Evolutionary conservation across 1,140 invertebrate genomes (phyloP).

Genomic region (Zaprionus ornatus): DNA sequence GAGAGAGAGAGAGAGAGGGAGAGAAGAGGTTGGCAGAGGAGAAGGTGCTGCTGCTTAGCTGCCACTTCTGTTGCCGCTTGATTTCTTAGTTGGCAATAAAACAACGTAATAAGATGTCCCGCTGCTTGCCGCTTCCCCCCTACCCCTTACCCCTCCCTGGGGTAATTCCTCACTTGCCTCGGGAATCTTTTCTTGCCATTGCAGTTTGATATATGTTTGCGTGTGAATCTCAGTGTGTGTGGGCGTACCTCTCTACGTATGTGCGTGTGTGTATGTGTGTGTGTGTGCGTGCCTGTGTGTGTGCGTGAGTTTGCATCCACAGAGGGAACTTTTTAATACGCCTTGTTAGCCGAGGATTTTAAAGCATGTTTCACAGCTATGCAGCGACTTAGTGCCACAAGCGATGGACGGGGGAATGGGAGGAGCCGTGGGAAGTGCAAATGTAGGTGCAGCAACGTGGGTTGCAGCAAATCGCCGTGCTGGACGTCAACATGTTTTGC

Average conservation of each 20-base stretch:
- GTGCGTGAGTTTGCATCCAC: conserved; percentile 43
- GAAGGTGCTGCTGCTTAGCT: conserved; percentile 22
- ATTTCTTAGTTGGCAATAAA: conserved; percentile 73
- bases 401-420: not conserved
- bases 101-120: conserved; percentile 78
- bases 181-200: conserved; percentile 49
- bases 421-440: not conserved
- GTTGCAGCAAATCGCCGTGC: conserved; percentile 12
- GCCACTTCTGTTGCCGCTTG: conserved; percentile 46
- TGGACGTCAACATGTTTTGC: conserved; percentile 70
- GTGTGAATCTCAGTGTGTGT: conserved; percentile 1
- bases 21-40: not conserved
- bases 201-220: conserved; percentile 54
- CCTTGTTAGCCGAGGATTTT: conserved; percentile 70
- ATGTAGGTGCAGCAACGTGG: not conserved
- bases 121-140: not conserved
- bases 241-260: not conserved
- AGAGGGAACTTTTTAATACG: conserved; percentile 70
- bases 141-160: not conserved
- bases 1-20: not conserved
- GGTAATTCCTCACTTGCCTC: not conserved
- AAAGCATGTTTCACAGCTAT: conserved; percentile 37
- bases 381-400: not conserved
- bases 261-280: not conserved
- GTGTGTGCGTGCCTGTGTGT: conserved; percentile 24